Base-by-base conservation (phyloP, 2,888 invertebrate genomes). In the Conops quadrifasciatus region DNA sequence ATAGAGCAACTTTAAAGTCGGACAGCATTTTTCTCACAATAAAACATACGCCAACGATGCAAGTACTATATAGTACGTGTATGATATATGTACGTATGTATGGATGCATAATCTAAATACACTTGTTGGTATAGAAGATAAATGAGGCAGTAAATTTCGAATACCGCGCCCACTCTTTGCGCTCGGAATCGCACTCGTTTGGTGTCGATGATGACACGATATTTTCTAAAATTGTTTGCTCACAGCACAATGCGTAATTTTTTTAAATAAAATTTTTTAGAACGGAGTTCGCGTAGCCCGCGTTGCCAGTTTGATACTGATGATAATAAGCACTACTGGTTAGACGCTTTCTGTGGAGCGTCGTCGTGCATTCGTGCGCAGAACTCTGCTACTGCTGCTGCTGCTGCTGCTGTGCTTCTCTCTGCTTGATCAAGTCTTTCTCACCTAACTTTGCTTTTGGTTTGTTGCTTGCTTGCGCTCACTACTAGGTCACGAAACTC, bases 241-340 rank as follows among this genome's bases (percentile, higher is more conserved):
- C 11, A 16, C 60, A 19, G 19, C 30, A 36, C 3, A n/a, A 16
- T 26, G n/a, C 15, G 24, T 21, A 16, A n/a, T 26, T 24, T 45
- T 49, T 64, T 47, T 47, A n/a, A n/a, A n/a, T 45, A 19, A 21
- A 21, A 3, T 43, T 19, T 28, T 26, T 59, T 11, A 43, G 3
- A 26, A 1, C 49, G 45, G 11, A 53, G 36, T 13, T 28, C 9
- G 36, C 49, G 19, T 19, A 51, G 21, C 53, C 7, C 30, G 53
- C 53, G 19, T 53, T 66, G 53, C 56, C 53, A 30, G 53, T 53
- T 66, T 53, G 53, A 53, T 53, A 66, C 66, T 66, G 66, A 66
- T 62, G 62, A 19, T 9, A n/a, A n/a, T n/a, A 53, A 53, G 21
- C 21, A n/a, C 21, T 62, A 21, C 43, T 36, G 36, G 9, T 36